A percentile compares a stretch with the other conserved stretches of the same genome.
phyloP scores from a whole-genome alignment of 2,797 vertebrate species.

The Fundulus diaphanus region DNA sequence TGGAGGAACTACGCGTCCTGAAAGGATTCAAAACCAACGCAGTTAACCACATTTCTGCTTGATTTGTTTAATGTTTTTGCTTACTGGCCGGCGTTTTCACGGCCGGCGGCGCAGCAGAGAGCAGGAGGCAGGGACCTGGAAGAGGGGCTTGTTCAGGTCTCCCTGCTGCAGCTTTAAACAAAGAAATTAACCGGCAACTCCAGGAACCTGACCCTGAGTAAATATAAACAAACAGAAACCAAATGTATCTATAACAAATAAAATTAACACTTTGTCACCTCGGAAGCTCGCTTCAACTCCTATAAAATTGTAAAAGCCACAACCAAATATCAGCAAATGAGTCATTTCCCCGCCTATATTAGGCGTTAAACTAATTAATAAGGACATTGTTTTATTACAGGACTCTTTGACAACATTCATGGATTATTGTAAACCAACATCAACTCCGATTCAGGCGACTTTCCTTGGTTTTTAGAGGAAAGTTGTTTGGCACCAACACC shows the following conservation, averaged over 20 bases:
- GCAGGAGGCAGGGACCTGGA: too few species aligned
- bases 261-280: not conserved
- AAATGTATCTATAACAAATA: not conserved
- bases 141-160: too few species aligned
- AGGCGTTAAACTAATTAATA: too few species aligned
- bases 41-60: too few species aligned
- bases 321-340: not conserved
- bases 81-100: too few species aligned
- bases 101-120: too few species aligned
- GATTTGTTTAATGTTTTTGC: too few species aligned
- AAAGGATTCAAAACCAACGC: too few species aligned
- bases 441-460: not conserved
- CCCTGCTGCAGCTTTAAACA: too few species aligned
- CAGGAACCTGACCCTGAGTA: too few species aligned
- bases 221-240: not conserved
- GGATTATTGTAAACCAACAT: not conserved
- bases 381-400: not conserved
- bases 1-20: too few species aligned
- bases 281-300: not conserved
- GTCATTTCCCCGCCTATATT: not conserved
- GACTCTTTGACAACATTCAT: too few species aligned
- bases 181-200: not conserved
- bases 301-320: not conserved
- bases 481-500: not conserved
- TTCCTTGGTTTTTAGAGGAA: not conserved